Base-by-base conservation (phyloP, 2,888 invertebrate species). In the Drosophila nr. medialis region DNA sequence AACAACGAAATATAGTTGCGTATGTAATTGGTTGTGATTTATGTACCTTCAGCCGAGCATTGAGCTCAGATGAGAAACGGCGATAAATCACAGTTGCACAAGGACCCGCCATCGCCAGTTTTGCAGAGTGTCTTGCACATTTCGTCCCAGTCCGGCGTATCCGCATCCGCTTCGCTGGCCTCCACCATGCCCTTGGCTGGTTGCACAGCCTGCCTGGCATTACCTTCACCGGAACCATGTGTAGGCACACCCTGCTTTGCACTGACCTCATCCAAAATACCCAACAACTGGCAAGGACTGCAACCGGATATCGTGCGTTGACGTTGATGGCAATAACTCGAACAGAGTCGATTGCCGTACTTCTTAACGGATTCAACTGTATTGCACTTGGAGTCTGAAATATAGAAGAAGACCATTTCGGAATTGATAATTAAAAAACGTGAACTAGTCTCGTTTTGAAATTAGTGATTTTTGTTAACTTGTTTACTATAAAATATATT, bases 71-170 rank as follows among this genome's bases (percentile, higher is more conserved):
- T 89, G 80, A 88, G 80, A 80, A 95, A 94, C 2, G 96, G 96
- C 54, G 95, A 93, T 64, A 95, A 93, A 92, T 96, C 95, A 92
- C 96, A 96, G 92, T 95, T 95, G 93, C 96, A 96, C 74, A 96
- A 95, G 32, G 95, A 95, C n/a, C 96, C 96, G 64, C 96, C 96
- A 78, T 95, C 95, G 2, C 96, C 96, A 85, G 94, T 94, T 42
- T 94, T 93, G 91, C 96, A 96, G 85, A 95, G 94, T 8, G 94
- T 91, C 83, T 94, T 93, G 92, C 96, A 96, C 94, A 96, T 95
- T 63, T 94, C 93, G 24, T 94, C 92, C 96, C 96, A 96, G 62
- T 95, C 94, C 59, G 93, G 93, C 36, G 67, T 51, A 3, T 78
- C 77, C 11, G 71, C 8, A 10, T 67, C 62, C 4, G 48, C 40